Evolutionary conservation across 2,113 vertebrate genomes (phyloP), one percentile per base, ranked within the genome.

Genomic region (Erpornis zantholeuca): DNA sequence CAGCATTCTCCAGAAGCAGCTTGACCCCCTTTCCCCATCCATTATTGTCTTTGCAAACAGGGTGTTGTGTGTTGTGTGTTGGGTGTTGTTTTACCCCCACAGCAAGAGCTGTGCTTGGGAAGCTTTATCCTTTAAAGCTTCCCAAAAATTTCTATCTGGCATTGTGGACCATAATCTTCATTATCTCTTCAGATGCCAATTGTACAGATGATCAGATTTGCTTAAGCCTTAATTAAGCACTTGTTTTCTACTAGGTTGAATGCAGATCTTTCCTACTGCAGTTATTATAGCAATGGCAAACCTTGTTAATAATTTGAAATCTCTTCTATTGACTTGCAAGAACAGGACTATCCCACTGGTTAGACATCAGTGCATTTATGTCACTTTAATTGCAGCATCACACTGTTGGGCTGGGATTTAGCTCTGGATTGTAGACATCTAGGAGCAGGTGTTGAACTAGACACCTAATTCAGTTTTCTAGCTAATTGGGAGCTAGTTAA

Each of bases 391-490:
- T 93, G 63, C 45, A 57, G 27, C 50, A 50, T 80, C 63, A 45
- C 38, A 28, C 11, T 15, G 4, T 29, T 77, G 66, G 36, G 29
- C n/a, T 72, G 71, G 63, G 79, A 93, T 80, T 94, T 85, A 76
- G 6, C n/a, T 82, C 82, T 88, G 66, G 14, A 42, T 50, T 90
- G 42, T 59, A 88, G 90, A 80, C 23, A 33, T 70, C 28, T 45
- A 90, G 42, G 88, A 93, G 64, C 71, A 93, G 92, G 75, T 94
- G 90, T 90, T 80, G 90, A 86, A 77, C 75, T 80, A 88, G 71
- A 83, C 71, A 69, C 6, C 40, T 86, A 82, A 92, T 94, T 90
- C 88, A 70, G 35, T 92, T 96, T 92, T 57, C 36, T 61, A 61
- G 78, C 21, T 95, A 96, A 94, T 69, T 91, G 53, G 71, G 36